Percentiles rank a stretch among this genome's conserved stretches.
phyloP scores from a whole-genome alignment of 1,140 invertebrate species.

The Forficula auricularia region DNA sequence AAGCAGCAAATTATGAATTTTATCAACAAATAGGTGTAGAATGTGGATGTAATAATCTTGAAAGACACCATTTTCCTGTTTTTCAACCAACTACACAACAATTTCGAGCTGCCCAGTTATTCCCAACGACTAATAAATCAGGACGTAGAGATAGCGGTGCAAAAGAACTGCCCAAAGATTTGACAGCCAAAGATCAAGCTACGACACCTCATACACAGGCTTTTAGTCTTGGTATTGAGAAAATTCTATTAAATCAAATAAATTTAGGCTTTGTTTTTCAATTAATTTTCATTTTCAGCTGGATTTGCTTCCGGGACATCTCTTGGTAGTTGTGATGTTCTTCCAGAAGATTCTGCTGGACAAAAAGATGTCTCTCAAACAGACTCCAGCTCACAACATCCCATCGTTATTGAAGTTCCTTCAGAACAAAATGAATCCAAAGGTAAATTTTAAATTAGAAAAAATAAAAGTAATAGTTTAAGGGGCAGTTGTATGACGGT shows the following conservation, averaged over 20 bases:
- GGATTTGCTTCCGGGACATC: conserved; percentile 16
- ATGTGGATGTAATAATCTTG: conserved; percentile 48
- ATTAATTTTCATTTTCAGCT: conserved; percentile 8
- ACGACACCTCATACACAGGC: conserved; percentile 6
- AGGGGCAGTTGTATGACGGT: too few species aligned
- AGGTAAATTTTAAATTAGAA: conserved; percentile 5
- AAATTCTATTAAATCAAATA: not conserved
- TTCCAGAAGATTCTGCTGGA: conserved; percentile 7
- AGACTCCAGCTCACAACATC: conserved; percentile 1
- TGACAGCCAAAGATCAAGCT: conserved; percentile 19
- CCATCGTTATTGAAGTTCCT: conserved; percentile 4
- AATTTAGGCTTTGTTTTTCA: conserved; percentile 4
- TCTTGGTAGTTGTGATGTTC: conserved; percentile 7
- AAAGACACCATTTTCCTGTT: conserved; percentile 57
- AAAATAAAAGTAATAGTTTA: too few species aligned
- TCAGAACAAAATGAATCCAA: conserved; percentile 1
- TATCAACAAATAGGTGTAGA: conserved; percentile 57
- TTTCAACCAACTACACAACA: conserved; percentile 65
- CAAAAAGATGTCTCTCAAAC: conserved; percentile 1
- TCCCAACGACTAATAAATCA: conserved; percentile 4
- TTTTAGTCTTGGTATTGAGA: conserved; percentile 2
- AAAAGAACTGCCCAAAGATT: conserved; percentile 20
- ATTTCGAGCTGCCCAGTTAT: conserved; percentile 21
- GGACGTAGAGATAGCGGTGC: conserved; percentile 9
- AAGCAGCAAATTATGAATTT: conserved; percentile 73